Evolutionary conservation across 2,797 vertebrate species (phyloP).

Genomic region (Pseudomugil tenellus): DNA sequence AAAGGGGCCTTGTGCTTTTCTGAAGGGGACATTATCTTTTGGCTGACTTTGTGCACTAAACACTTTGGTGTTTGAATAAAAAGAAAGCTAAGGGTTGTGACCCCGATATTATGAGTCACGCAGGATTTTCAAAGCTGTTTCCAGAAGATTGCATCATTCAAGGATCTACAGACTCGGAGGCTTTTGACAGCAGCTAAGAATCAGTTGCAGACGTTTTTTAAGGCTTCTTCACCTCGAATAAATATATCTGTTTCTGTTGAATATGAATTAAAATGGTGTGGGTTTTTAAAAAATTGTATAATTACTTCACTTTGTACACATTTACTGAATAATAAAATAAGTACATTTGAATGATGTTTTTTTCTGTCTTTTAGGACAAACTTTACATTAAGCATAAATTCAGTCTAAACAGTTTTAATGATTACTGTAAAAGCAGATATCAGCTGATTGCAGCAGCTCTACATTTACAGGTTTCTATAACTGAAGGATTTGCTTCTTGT

Average conservation of each 20-base stretch:
- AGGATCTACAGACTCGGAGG: background rate
- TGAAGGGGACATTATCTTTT: conserved; percentile 72
- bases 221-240: conserved; percentile 1
- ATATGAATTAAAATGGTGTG: background rate
- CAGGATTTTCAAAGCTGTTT: conserved; percentile 27
- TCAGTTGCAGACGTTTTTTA: conserved; percentile 1
- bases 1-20: conserved; percentile 27
- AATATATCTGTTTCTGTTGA: background rate
- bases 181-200: conserved; percentile 1
- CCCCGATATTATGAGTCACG: conserved; percentile 54
- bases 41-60: conserved; percentile 71
- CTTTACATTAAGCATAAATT: background rate
- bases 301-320: background rate
- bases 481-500: conserved; percentile 1
- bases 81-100: conserved; percentile 70
- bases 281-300: background rate
- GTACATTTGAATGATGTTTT: background rate
- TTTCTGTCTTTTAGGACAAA: background rate
- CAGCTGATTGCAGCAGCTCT: background rate
- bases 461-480: background rate
- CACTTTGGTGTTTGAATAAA: conserved; percentile 58
- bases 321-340: background rate
- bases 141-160: conserved; percentile 9
- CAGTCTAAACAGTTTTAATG: background rate
- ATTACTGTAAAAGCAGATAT: background rate